Evolutionary conservation across 2,113 vertebrate species (phyloP), one percentile per base, ranked within the genome.

Genomic region (Orthonyx spaldingii): DNA sequence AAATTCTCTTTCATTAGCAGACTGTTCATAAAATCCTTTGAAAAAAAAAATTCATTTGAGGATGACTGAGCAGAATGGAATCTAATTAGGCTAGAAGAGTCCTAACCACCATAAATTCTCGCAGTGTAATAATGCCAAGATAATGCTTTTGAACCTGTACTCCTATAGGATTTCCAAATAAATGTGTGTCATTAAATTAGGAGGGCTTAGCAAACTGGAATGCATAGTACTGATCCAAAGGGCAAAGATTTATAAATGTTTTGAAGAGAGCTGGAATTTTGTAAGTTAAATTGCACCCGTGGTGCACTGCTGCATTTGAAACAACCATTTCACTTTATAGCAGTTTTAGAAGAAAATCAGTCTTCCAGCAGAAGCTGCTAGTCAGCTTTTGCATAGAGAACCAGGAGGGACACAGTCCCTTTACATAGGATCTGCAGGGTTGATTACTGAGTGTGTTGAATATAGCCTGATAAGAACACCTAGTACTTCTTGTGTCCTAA

Each of bases 1-100:
- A 94, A 96, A 95, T 95, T 96, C 93, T 92, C 90, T 96, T 95
- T 94, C 86, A 89, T 96, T 94, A 96, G 61, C 42, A 69, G 49
- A 74, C 77, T 93, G 59, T 87, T 95, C 89, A 49, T 44, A 86
- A 89, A 92, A 89, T 57, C 74, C 90, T 96, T 93, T 95, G 94
- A 94, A 96, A 96, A 89, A 5, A 91, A 66, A 89, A 94, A 86
- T 89, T 78, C 88, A 24, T 93, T 84, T 96, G 92, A 96, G 69
- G 84, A 90, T 84, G 74, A 89, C 89, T 95, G 92, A 90, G 78
- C 80, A 90, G 92, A 96, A 84, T 77, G 57, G 77, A 93, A 93
- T 94, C 90, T 86, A 95, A 96, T 96, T 94, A 96, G 91, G 80
- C 80, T 69, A 79, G 89, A 82, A 93, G 88, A 88, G 59, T 81